Evolutionary conservation across 2,797 vertebrate species (phyloP).

Genomic region (Buphagus erythrorhynchus): DNA sequence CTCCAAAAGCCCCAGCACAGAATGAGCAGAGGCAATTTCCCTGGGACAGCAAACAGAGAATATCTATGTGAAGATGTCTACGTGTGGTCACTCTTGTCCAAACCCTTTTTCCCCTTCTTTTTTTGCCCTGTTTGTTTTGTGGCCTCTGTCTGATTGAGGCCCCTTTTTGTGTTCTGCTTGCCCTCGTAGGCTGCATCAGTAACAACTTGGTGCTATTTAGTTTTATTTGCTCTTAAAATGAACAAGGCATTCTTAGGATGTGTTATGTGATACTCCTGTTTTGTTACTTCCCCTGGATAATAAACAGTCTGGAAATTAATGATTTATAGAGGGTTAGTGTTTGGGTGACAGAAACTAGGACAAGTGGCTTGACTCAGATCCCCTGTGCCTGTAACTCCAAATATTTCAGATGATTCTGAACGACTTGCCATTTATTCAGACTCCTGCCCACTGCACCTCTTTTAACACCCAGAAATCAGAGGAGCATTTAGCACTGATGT

Average conservation of each 20-base stretch:
- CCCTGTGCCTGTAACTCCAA: not conserved
- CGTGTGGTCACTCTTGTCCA: not conserved
- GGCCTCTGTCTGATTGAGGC: not conserved
- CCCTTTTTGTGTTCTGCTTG: constrained; percentile 12
- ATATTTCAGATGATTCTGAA: not conserved
- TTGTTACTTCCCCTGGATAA: constrained; percentile 67
- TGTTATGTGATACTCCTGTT: constrained; percentile 63
- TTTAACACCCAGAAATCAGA: not conserved
- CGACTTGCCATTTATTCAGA: not conserved
- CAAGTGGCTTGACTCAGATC: not conserved
- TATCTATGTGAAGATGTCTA: not conserved
- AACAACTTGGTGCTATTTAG: constrained; percentile 66
- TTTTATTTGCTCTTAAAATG: constrained; percentile 74
- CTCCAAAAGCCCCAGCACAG: not conserved
- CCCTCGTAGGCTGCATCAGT: not conserved
- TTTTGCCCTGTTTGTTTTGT: constrained; percentile 19
- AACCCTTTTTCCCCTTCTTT: not conserved
- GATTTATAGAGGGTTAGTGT: constrained; percentile 61
- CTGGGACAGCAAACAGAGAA: constrained; percentile 21
- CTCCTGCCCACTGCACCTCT: not conserved
- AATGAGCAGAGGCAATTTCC: constrained; percentile 17
- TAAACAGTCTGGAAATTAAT: constrained; percentile 71
- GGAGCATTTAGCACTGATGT: fast-evolving
- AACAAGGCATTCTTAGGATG: constrained; percentile 65
- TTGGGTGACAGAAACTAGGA: constrained; percentile 45